Percentiles rank a stretch among this genome's conserved stretches.
These are phyloP conservation scores for Helicoverpa assulta DNA, from an alignment of 2,888 invertebrate species.

Conservation along the genomic window DNA sequence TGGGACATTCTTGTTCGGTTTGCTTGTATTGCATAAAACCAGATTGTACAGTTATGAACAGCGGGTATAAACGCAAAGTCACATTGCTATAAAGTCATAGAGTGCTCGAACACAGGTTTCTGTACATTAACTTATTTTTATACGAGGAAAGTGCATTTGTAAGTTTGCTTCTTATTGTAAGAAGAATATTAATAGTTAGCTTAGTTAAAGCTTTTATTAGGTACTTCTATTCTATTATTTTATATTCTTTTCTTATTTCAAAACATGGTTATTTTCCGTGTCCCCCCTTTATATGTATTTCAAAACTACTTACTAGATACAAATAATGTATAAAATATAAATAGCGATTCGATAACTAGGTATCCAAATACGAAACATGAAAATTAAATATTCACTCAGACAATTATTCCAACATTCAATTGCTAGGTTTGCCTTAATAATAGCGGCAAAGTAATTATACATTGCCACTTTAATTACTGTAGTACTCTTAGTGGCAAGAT, in stretches of 20 bases:
- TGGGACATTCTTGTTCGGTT: slow-evolving; percentile 20
- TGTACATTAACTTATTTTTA: not conserved
- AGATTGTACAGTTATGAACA: slow-evolving; percentile 28
- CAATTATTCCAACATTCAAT: not conserved
- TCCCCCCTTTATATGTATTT: too few relatives aligned
- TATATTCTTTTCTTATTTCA: too few relatives aligned
- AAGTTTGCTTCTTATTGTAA: not conserved
- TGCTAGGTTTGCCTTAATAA: not conserved
- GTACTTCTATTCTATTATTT: too few relatives aligned
- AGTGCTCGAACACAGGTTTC: not conserved
- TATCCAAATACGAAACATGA: not conserved
- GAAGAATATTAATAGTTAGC: too few relatives aligned
- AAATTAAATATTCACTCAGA: not conserved
- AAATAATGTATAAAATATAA: too few relatives aligned
- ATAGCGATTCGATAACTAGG: too few relatives aligned
- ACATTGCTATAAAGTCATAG: slow-evolving; percentile 6
- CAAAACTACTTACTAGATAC: too few relatives aligned
- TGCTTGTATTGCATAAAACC: slow-evolving; percentile 29
- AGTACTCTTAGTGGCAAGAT: slow-evolving; percentile 36
- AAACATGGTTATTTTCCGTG: too few relatives aligned
- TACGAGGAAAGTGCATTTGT: not conserved
- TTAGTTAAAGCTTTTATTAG: too few relatives aligned
- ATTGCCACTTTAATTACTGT: slow-evolving; percentile 30
- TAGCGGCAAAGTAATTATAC: slow-evolving; percentile 14
- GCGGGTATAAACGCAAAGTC: not conserved